Conservation (phyloP, 2,113 vertebrate species). For the Bungarus multicinctus region DNA sequence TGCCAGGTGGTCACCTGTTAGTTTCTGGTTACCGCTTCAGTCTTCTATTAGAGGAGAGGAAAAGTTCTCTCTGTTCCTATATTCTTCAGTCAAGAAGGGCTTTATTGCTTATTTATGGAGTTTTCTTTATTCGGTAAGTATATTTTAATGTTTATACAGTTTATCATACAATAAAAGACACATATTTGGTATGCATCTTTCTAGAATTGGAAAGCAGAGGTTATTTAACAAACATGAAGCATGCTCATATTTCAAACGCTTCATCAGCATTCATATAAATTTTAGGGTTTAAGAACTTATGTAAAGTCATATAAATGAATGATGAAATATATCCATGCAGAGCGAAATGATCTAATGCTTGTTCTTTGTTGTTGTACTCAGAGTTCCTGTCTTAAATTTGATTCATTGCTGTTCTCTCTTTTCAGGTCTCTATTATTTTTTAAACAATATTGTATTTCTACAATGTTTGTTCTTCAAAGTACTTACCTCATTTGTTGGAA, state of each 20-base stretch:
- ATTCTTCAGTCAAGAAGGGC: accelerated
- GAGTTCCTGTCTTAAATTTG: neutral
- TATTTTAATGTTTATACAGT: neutral
- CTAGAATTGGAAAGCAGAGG: neutral
- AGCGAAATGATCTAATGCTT: neutral
- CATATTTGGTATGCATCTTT: neutral
- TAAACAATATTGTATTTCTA: neutral
- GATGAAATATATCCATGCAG: neutral
- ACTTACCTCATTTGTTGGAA: neutral
- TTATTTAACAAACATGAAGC: neutral
- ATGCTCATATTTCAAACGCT: neutral
- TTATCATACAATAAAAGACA: neutral
- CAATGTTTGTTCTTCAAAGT: neutral
- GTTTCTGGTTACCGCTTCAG: neutral
- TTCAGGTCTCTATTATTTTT: neutral
- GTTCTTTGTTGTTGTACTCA: neutral
- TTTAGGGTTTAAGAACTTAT: neutral
- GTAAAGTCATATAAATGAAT: neutral
- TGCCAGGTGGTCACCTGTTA: neutral
- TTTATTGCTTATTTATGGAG: neutral
- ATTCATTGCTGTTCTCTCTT: neutral
- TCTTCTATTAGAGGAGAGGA: neutral
- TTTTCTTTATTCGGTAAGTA: neutral
- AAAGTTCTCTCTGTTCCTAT: neutral
- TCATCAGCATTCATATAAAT: neutral